phyloP scores from a whole-genome alignment of 1,140 invertebrate species.

The Rhizoglyphus robini region DNA sequence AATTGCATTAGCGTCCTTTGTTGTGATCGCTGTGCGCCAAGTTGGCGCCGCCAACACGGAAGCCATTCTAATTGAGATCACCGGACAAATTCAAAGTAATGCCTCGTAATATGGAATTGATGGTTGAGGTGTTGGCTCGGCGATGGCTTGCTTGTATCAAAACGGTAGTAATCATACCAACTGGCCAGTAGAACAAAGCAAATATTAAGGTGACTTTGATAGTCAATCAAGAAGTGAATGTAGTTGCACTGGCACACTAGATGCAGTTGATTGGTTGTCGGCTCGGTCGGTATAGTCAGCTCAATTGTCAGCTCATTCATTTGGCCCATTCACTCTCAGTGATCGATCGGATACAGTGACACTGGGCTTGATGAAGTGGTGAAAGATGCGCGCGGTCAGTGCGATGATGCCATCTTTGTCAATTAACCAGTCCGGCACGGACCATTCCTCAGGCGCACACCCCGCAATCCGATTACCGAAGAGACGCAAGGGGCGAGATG shows the following conservation, averaged over 20 bases:
- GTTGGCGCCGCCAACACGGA: too few relatives aligned
- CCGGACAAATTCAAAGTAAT: not conserved
- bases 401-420: slow-evolving; percentile 3
- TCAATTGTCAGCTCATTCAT: not conserved
- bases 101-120: not conserved
- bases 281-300: not conserved
- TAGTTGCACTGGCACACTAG: slow-evolving; percentile 1
- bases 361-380: slow-evolving; percentile 9
- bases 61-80: slow-evolving; percentile 14
- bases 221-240: not conserved
- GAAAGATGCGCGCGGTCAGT: slow-evolving; percentile 10
- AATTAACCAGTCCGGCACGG: not conserved
- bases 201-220: not conserved
- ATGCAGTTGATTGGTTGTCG: not conserved
- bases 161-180: not conserved
- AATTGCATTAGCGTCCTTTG: slow-evolving; percentile 12
- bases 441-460: not conserved
- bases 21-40: not conserved
- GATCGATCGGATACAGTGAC: slow-evolving; percentile 8
- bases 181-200: not conserved
- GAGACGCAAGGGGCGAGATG: not conserved
- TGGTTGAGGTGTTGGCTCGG: not conserved
- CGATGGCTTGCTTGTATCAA: too few relatives aligned
- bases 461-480: not conserved
- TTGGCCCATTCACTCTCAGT: not conserved